phyloP scores from a whole-genome alignment of 2,113 vertebrate species.

The Canis aureus region DNA sequence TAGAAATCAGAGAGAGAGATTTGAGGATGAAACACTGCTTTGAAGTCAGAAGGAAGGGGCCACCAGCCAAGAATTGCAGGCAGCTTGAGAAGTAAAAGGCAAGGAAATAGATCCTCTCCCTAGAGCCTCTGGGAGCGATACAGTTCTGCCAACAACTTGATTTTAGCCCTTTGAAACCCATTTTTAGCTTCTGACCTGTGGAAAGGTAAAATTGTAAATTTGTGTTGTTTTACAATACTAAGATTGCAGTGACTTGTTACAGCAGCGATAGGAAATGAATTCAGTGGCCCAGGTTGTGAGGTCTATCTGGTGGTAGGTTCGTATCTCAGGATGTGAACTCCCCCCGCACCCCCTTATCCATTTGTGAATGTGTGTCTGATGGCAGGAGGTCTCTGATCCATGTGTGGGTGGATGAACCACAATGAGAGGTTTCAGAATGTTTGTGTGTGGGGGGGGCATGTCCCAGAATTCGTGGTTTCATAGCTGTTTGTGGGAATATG shows the following conservation, averaged over 20 bases:
- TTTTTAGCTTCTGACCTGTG: background rate
- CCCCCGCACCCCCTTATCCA: background rate
- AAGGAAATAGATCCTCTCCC: background rate
- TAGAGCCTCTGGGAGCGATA: background rate
- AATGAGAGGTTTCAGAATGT: background rate
- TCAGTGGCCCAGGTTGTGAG: background rate
- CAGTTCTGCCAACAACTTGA: background rate
- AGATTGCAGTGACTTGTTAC: background rate
- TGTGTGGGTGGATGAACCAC: background rate
- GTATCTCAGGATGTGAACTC: background rate
- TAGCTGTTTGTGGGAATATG: background rate
- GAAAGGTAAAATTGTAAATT: slow-evolving; percentile 22
- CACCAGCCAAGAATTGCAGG: background rate
- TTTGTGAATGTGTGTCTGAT: background rate
- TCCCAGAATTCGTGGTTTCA: background rate
- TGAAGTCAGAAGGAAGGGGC: background rate
- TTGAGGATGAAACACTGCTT: background rate
- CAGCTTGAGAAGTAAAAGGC: background rate
- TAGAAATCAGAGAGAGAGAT: background rate
- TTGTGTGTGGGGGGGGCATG: background rate
- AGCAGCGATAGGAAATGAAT: background rate
- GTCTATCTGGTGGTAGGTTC: background rate
- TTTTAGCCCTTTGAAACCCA: background rate
- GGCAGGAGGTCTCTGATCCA: background rate
- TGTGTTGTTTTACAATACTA: background rate